A percentile compares a stretch with the other conserved stretches of the same genome.
These are phyloP conservation scores for Astatotilapia flaviijosephi DNA, from an alignment of 2,113 vertebrate genomes.

Conservation along the genomic window DNA sequence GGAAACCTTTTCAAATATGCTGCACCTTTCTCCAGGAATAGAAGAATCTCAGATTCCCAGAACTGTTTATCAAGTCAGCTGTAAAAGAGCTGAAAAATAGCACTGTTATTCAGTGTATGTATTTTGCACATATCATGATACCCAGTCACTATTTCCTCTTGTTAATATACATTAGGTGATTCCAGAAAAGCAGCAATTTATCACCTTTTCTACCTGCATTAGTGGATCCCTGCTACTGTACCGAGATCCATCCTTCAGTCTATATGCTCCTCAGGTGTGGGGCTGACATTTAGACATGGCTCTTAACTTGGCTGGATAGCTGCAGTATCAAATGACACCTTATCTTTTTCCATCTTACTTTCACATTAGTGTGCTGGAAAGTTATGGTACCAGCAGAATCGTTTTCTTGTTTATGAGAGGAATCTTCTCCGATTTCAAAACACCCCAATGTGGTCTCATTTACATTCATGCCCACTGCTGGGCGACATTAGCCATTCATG, in stretches of 20 bases:
- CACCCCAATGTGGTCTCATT: background rate
- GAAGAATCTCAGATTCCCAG: background rate
- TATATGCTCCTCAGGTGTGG: background rate
- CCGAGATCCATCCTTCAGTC: background rate
- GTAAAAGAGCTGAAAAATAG: background rate
- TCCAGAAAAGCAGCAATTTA: background rate
- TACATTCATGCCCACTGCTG: constrained; percentile 24
- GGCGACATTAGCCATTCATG: constrained; percentile 53
- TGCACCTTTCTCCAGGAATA: background rate
- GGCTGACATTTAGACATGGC: background rate
- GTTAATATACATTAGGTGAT: background rate
- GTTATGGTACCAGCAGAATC: background rate
- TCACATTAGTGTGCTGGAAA: background rate
- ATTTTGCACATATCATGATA: background rate
- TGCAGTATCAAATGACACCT: background rate
- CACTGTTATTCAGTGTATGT: background rate
- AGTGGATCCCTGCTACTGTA: background rate
- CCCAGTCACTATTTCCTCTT: background rate
- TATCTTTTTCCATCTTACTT: background rate
- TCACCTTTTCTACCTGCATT: background rate
- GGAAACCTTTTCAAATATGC: background rate
- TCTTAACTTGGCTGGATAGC: background rate
- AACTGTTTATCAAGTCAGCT: background rate
- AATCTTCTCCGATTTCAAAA: background rate
- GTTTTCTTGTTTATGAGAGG: background rate